Base-by-base conservation (phyloP, 2,888 invertebrate genomes). In the Lycia hirtaria region DNA sequence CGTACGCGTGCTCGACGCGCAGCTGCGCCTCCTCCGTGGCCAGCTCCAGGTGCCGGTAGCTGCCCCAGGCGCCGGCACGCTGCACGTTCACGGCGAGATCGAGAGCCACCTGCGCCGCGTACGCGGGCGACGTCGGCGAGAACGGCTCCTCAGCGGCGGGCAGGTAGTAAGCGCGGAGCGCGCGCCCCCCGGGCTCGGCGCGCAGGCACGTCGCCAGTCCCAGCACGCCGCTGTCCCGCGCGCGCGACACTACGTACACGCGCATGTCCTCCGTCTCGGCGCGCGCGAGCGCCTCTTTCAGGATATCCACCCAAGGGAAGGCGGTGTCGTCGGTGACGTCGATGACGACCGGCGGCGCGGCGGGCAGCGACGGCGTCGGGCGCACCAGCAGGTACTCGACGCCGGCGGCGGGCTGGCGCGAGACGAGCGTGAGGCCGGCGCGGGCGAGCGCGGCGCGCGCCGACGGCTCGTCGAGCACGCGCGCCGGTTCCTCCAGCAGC, bases 131-230 rank as follows among this genome's bases (percentile, higher is more conserved):
- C 3, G 84, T 87, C 1, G 94, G 79, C 0, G 93, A 88, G 85
- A 96, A 96, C 56, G 93, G 90, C 0, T 92, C 93, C 55, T 92
- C 92, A 32, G 90, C 89, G 68, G 94, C 95, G 6, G 95, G 95
- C 65, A 96, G 93, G 75, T 95, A 95, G 58, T 95, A 93, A 56
- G 94, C 94, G 76, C 97, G 94, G 33, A 97, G 93, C 69, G 94
- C 94, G 56, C 93, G 89, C 15, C 98, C 98, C 64, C 97, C 98
- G 4, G 96, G 94, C 92, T 99, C 99, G 71, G 94, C 95, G 74
- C 96, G 95, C 67, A 99, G 93, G 84, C 99, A 99, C 78, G 97
- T 96, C 75, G 96, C 95, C 80, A 99, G 93, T 40, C 99, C 99
- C 54, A 98, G 92, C 63, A 97, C 93, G 62, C 99, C 99, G 80